Evolutionary conservation across 2,888 invertebrate genomes (phyloP), one percentile per base, ranked within the genome.

Genomic region (Dione vanillae): DNA sequence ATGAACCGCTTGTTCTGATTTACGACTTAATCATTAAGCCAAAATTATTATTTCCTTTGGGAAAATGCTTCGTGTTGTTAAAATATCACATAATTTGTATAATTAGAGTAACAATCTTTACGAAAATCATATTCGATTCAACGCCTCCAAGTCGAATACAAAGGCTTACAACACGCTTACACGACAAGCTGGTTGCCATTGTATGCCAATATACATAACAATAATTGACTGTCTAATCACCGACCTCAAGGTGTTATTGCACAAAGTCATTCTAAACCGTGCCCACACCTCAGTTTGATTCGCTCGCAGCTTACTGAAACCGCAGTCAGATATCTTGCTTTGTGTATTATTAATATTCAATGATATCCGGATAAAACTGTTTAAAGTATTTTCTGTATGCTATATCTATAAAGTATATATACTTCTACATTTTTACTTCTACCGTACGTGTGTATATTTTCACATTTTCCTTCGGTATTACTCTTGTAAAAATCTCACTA

Each of bases 211-310:
- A 72, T 75, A 70, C 74, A 69, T 74, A 75, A 72, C 72, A 70
- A 77, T 74, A 73, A 74, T 70, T 68, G 67, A 69, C 72, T 70
- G 77, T 77, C 76, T 75, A 81, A 81, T 81, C 79, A 78, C 76
- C 79, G 74, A 81, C 81, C 81, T 80, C 85, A 84, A 85, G 85
- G 84, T 83, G 79, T 83, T 84, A 82, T 86, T 85, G 83, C 83
- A 82, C 78, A 84, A 85, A 87, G 81, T 84, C 85, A 85, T 85
- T 85, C 83, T 78, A 77, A 82, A 78, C 78, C 82, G 79, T 83
- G 81, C 78, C 80, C 80, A 79, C 78, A 79, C 80, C 49, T 49
- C 40, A 43, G 59, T 20, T 59, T 61, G 61, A 64, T 52, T 67
- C 61, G 61, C 43, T 51, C 59, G 52, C 68, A 41, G 37, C 65